These are phyloP conservation scores for Steinernema carpocapsae DNA, from an alignment of 2,888 invertebrate species.

Conservation along the genomic window DNA sequence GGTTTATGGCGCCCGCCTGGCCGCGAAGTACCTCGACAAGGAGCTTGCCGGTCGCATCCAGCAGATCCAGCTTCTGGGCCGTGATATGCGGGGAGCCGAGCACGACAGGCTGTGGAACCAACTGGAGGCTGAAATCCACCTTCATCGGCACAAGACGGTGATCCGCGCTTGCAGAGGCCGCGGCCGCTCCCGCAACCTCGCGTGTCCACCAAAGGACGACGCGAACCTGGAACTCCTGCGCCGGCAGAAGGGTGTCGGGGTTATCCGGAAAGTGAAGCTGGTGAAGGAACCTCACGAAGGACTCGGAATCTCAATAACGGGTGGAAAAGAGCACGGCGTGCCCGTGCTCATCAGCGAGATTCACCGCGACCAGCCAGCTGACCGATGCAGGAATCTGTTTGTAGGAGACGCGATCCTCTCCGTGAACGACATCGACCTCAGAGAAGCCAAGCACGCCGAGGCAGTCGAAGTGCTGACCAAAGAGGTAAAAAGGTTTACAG, in stretches of 20 bases:
- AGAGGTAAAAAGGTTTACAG: slow-evolving; percentile 72
- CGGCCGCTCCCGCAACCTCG: slow-evolving; percentile 40
- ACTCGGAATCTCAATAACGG: slow-evolving; percentile 84
- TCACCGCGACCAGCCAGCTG: slow-evolving; percentile 80
- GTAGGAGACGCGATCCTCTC: slow-evolving; percentile 85
- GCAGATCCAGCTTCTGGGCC: slow-evolving; percentile 81
- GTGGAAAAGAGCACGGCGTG: slow-evolving; percentile 83
- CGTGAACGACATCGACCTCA: slow-evolving; percentile 80
- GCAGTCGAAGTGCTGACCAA: slow-evolving; percentile 82
- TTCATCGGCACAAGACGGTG: slow-evolving; percentile 84
- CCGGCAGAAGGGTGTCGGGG: slow-evolving; percentile 70
- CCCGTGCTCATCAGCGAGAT: slow-evolving; percentile 85
- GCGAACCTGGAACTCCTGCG: not conserved
- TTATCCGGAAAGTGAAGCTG: slow-evolving; percentile 75
- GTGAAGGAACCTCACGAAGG: slow-evolving; percentile 80
- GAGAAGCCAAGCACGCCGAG: slow-evolving; percentile 75
- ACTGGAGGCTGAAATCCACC: slow-evolving; percentile 83
- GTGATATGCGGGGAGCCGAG: slow-evolving; percentile 81
- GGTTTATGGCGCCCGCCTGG: slow-evolving; percentile 82
- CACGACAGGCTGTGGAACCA: slow-evolving; percentile 82
- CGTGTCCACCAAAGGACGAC: slow-evolving; percentile 27
- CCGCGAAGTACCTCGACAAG: slow-evolving; percentile 85
- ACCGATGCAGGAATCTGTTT: slow-evolving; percentile 77
- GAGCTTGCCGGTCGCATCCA: slow-evolving; percentile 75
- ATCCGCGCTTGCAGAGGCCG: slow-evolving; percentile 73